phyloP scores from a whole-genome alignment of 2,888 invertebrate species.

The Melanargia galathea region DNA sequence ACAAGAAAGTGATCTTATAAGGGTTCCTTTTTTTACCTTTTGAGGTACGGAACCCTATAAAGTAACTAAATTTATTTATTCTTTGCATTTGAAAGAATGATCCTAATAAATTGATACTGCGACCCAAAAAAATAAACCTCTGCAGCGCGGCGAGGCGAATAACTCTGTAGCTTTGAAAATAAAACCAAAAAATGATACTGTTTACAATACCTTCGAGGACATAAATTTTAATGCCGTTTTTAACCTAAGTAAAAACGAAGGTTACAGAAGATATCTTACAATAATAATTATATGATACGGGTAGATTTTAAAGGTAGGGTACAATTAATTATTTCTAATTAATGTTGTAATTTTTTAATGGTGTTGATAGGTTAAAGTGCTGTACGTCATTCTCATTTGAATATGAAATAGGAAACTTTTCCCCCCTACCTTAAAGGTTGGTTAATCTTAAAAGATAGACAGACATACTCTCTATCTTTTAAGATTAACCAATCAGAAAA shows the following conservation, averaged over 20 bases:
- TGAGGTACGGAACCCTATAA: too few relatives aligned
- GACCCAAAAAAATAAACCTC: background rate
- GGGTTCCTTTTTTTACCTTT: too few relatives aligned
- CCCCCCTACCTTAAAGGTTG: too few relatives aligned
- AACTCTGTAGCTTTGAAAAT: background rate
- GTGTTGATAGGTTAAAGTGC: background rate
- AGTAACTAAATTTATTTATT: background rate
- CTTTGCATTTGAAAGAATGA: background rate
- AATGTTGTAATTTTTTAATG: background rate
- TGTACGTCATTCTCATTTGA: background rate
- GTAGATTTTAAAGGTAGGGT: background rate
- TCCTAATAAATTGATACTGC: background rate
- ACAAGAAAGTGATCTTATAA: too few relatives aligned
- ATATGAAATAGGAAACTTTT: too few relatives aligned
- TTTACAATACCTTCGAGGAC: background rate
- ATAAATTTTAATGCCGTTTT: background rate
- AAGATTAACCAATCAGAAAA: too few relatives aligned
- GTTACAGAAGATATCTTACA: background rate
- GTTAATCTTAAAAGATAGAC: too few relatives aligned
- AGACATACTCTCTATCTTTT: too few relatives aligned
- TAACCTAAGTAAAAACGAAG: background rate
- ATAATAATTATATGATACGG: background rate
- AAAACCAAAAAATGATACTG: background rate
- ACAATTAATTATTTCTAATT: background rate
- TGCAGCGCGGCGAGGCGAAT: background rate